A percentile compares a stretch with the other conserved stretches of the same genome.
Evolutionary conservation across 1,140 invertebrate genomes (phyloP).

Genomic region (Leptinotarsa defecta): DNA sequence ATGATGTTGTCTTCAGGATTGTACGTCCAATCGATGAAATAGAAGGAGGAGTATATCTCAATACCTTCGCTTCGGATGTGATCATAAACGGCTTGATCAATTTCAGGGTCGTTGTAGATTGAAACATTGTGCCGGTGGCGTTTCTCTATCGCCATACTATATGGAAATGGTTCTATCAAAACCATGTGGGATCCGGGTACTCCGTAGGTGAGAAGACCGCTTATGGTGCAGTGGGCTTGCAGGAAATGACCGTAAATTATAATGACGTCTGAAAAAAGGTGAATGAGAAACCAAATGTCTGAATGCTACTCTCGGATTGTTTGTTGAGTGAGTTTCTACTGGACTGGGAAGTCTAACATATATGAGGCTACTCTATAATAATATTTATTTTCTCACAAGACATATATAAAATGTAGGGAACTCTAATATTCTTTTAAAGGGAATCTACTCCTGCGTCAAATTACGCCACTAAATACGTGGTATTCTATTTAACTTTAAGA

Average conservation of each 20-base stretch:
- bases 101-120: slow-evolving; percentile 50
- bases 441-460: no score
- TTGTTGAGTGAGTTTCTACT: no score
- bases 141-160: slow-evolving; percentile 45
- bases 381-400: no score
- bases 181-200: slow-evolving; percentile 58
- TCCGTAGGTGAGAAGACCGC: slow-evolving; percentile 62
- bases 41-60: slow-evolving; percentile 41
- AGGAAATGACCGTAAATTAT: slow-evolving; percentile 67
- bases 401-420: no score
- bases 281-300: no score
- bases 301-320: no score
- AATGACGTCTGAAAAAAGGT: slow-evolving; percentile 54
- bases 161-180: slow-evolving; percentile 62
- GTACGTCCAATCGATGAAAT: slow-evolving; percentile 48
- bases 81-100: slow-evolving; percentile 42
- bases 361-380: no score
- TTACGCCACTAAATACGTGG: no score
- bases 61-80: slow-evolving; percentile 33
- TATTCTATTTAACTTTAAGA: no score
- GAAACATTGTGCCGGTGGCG: slow-evolving; percentile 41
- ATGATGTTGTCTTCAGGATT: slow-evolving; percentile 37
- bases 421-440: no score
- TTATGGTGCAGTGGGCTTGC: slow-evolving; percentile 64
- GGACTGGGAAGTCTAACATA: no score